Conservation (phyloP, 2,888 invertebrate genomes). For the Sarcophaga subvicina region DNA sequence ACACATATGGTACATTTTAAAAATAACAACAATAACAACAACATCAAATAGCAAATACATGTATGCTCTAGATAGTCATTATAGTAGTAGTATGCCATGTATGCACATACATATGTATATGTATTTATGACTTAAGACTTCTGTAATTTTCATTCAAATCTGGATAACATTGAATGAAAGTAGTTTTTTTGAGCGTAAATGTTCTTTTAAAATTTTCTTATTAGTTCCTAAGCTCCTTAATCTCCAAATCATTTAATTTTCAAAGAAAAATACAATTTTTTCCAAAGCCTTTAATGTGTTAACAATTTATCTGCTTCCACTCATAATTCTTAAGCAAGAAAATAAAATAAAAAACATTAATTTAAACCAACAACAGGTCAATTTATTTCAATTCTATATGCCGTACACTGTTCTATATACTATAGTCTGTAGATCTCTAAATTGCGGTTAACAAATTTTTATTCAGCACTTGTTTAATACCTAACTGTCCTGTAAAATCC, state of each 20-base stretch:
- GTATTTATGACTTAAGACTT: background rate
- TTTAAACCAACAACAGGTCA: background rate
- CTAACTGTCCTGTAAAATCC: constrained; percentile 23
- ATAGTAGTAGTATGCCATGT: background rate
- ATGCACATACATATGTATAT: background rate
- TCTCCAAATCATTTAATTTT: constrained; percentile 36
- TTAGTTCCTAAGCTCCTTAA: background rate
- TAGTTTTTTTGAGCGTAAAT: constrained; percentile 18
- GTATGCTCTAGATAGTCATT: no score
- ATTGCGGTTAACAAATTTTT: constrained; percentile 40
- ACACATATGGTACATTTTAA: constrained; percentile 45
- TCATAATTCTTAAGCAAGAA: background rate
- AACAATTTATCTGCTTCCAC: constrained; percentile 12
- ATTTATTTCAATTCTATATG: background rate
- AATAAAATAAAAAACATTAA: constrained; percentile 1
- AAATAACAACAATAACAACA: constrained; percentile 14
- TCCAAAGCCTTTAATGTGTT: constrained; percentile 54
- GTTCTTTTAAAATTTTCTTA: constrained; percentile 13
- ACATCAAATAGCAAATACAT: background rate
- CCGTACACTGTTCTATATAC: background rate
- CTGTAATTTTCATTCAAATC: background rate
- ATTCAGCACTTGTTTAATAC: constrained; percentile 35
- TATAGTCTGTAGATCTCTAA: background rate
- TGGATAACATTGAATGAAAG: constrained; percentile 16
- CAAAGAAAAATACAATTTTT: background rate